These are phyloP conservation scores for Eupelmus urozonus DNA, from an alignment of 2,888 invertebrate species.

Conservation along the genomic window DNA sequence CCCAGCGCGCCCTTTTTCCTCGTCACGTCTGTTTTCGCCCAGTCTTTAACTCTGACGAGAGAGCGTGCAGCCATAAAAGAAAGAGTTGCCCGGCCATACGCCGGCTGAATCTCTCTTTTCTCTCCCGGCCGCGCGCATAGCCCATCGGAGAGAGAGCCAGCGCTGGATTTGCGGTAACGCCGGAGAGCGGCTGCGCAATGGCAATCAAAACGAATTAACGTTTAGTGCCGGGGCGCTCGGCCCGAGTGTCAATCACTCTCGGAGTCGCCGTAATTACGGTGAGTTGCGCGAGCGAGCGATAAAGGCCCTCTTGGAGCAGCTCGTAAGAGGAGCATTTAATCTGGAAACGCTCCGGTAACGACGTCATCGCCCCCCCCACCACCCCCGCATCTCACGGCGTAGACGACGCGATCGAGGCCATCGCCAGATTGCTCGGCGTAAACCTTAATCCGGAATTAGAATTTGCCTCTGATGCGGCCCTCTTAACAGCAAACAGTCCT, in stretches of 20 bases:
- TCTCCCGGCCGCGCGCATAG: too few species aligned
- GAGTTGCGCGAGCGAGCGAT: conserved; percentile 61
- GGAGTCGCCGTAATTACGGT: conserved; percentile 63
- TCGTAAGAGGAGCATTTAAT: conserved; percentile 67
- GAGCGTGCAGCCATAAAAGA: conserved; percentile 13
- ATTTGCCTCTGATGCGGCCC: conserved; percentile 56
- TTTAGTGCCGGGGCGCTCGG: conserved; percentile 62
- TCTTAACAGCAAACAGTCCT: conserved; percentile 6
- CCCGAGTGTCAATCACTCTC: conserved; percentile 65
- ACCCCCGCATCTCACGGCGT: conserved; percentile 65
- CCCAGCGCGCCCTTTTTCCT: conserved; percentile 15
- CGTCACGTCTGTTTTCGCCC: conserved; percentile 19
- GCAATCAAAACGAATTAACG: conserved; percentile 68
- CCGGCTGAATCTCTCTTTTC: background rate
- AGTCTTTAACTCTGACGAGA: conserved; percentile 43
- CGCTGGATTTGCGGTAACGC: background rate
- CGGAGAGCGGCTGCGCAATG: conserved; percentile 19
- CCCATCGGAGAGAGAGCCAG: too few species aligned
- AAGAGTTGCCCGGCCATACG: too few species aligned
- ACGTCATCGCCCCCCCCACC: conserved; percentile 63
- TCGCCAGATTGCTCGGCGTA: conserved; percentile 66
- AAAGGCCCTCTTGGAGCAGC: conserved; percentile 59
- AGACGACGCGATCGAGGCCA: conserved; percentile 63
- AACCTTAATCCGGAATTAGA: conserved; percentile 72
- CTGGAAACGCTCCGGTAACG: conserved; percentile 69